Evolutionary conservation across 2,888 invertebrate species (phyloP), one percentile per base, ranked within the genome.

Genomic region (Tachystola acroxantha): DNA sequence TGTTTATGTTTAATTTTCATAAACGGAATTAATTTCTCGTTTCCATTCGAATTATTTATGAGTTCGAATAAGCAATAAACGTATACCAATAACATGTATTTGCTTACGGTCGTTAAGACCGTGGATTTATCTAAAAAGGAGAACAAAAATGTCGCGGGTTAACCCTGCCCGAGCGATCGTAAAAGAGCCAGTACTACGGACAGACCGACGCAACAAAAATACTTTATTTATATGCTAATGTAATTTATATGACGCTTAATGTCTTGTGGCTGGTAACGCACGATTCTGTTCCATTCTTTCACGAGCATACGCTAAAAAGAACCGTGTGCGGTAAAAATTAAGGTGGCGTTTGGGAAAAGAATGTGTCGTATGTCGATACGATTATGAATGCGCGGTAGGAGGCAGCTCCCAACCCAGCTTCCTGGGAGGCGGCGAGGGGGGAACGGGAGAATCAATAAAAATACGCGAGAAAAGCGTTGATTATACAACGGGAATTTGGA

Each of bases 151-250:
- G 77, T 75, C 75, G 70, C 73, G 58, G 61, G 73, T 69, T 75
- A 79, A 76, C 75, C 69, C 77, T 65, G 57, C 57, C 59, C 70
- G 71, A 64, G 19, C 20, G 13, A 19, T 84, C 84, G 78, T 84
- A 85, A 86, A 82, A 75, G 78, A 73, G 59, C 71, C 71, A 66
- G 72, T 71, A 71, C 73, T 63, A 59, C 65, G 67, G 61, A 50
- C 65, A 62, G 62, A 70, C 72, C 70, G 52, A 53, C 65, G 68
- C 81, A 78, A 82, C 85, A 81, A 81, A 85, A 82, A 85, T 86
- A 82, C 84, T 86, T 86, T 85, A 86, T 86, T 85, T 86, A 86
- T 85, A 86, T 85, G 86, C 80, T 84, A 86, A 86, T 85, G 86
- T 86, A 84, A 86, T 85, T 86, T 86, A 86, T 86, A 85, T 84